Conservation (phyloP, 2,888 invertebrate genomes). For the Apamea monoglypha region DNA sequence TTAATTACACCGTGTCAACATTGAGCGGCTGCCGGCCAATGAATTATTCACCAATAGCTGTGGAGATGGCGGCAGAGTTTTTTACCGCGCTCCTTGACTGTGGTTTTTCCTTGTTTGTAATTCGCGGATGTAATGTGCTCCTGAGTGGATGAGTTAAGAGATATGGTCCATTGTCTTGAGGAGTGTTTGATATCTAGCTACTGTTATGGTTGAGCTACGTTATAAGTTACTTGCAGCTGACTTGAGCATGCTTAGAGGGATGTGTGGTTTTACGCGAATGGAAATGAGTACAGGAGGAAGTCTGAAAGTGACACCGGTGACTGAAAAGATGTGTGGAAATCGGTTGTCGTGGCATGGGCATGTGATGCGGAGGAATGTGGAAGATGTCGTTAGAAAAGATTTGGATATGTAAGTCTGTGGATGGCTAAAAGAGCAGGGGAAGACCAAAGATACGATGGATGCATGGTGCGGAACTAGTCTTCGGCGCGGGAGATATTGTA, state of each 20-base stretch:
- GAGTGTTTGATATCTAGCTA: slow-evolving; percentile 33
- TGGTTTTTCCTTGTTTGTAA: slow-evolving; percentile 64
- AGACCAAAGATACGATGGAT: neutral
- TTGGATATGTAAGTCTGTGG: neutral
- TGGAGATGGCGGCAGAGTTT: slow-evolving; percentile 52
- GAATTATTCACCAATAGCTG: slow-evolving; percentile 81
- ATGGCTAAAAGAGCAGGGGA: neutral
- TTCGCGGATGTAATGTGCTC: slow-evolving; percentile 63
- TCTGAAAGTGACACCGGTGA: neutral
- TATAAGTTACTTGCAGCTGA: neutral
- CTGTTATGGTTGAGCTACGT: neutral
- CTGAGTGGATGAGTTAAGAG: slow-evolving; percentile 59
- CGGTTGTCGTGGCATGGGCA: neutral
- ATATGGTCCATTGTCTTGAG: slow-evolving; percentile 56
- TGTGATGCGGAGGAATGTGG: neutral
- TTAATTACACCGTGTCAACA: slow-evolving; percentile 87
- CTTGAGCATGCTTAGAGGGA: neutral
- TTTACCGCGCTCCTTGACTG: slow-evolving; percentile 57
- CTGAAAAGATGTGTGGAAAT: neutral
- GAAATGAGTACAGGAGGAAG: neutral
- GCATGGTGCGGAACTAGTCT: neutral
- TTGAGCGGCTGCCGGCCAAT: slow-evolving; percentile 69
- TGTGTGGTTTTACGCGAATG: neutral
- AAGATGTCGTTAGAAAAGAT: neutral
- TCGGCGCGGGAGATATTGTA: no score